A percentile compares a stretch with the other conserved stretches of the same genome.
phyloP scores from a whole-genome alignment of 2,797 vertebrate genomes.

The Channa striata region DNA sequence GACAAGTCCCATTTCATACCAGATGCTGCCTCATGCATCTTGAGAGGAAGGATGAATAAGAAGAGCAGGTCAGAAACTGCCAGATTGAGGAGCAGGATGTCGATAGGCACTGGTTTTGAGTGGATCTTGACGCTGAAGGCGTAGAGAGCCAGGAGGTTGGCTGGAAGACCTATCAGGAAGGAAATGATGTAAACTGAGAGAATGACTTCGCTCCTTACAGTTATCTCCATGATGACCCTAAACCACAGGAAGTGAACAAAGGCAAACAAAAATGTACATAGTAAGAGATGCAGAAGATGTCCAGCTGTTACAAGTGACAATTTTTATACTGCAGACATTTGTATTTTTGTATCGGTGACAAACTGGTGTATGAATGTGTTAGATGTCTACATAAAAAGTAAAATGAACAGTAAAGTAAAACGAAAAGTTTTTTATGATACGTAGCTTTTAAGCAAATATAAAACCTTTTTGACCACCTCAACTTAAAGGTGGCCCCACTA shows the following conservation, averaged over 20 bases:
- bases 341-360: neutral
- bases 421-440: neutral
- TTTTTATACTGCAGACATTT: too few species aligned
- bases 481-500: too few species aligned
- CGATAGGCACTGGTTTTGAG: constrained; percentile 67
- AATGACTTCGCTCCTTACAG: constrained; percentile 49
- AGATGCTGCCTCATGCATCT: constrained; percentile 80
- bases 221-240: constrained; percentile 4
- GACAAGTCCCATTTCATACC: constrained; percentile 79
- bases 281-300: too few species aligned
- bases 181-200: constrained; percentile 80
- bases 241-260: constrained; percentile 14
- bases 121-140: constrained; percentile 80
- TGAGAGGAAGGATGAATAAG: constrained; percentile 87
- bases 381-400: neutral
- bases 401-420: too few species aligned
- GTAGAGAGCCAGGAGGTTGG: constrained; percentile 84
- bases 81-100: constrained; percentile 87
- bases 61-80: constrained; percentile 87
- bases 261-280: neutral
- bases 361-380: neutral
- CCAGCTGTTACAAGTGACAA: neutral
- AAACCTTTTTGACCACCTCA: neutral
- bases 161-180: constrained; percentile 84
- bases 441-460: neutral